These are phyloP conservation scores for Drosophila orosa DNA, from an alignment of 1,140 invertebrate genomes.

Conservation along the genomic window DNA sequence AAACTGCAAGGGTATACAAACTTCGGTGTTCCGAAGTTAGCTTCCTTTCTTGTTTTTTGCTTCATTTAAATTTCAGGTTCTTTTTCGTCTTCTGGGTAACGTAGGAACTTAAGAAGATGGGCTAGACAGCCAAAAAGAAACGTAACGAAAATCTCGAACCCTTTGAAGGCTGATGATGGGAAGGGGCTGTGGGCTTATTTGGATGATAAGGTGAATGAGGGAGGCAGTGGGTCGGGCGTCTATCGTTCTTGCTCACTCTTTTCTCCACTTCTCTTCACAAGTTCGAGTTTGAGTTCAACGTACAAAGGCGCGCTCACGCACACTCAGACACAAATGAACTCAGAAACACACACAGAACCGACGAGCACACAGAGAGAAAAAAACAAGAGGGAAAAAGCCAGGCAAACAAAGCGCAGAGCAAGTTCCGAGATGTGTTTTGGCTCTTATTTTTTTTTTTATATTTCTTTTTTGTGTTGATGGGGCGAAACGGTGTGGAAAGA, in stretches of 20 bases:
- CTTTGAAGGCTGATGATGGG: slow-evolving; percentile 1
- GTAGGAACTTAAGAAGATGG: background rate
- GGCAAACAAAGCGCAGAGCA: slow-evolving; percentile 72
- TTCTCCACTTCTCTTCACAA: slow-evolving; percentile 11
- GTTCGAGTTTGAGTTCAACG: slow-evolving; percentile 67
- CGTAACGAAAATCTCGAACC: slow-evolving; percentile 10
- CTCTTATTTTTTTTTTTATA: slow-evolving; percentile 22
- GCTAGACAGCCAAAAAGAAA: slow-evolving; percentile 6
- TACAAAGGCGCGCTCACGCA: slow-evolving; percentile 59
- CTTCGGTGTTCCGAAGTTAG: too few species aligned
- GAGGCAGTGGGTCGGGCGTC: slow-evolving; percentile 5
- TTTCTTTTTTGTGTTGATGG: slow-evolving; percentile 40
- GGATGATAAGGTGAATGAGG: background rate
- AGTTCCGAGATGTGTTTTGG: slow-evolving; percentile 68
- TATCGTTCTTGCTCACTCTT: slow-evolving; percentile 10
- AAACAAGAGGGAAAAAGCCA: slow-evolving; percentile 37
- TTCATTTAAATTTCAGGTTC: background rate
- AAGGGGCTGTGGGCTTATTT: slow-evolving; percentile 2
- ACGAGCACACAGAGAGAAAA: slow-evolving; percentile 8
- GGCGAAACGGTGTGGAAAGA: slow-evolving; percentile 64
- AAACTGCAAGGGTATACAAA: too few species aligned
- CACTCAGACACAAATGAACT: slow-evolving; percentile 13
- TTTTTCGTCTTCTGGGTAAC: background rate
- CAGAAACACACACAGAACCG: slow-evolving; percentile 8
- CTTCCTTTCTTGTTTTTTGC: too few species aligned